Evolutionary conservation across 2,113 vertebrate species (phyloP).

Genomic region (Alexandromys fortis): DNA sequence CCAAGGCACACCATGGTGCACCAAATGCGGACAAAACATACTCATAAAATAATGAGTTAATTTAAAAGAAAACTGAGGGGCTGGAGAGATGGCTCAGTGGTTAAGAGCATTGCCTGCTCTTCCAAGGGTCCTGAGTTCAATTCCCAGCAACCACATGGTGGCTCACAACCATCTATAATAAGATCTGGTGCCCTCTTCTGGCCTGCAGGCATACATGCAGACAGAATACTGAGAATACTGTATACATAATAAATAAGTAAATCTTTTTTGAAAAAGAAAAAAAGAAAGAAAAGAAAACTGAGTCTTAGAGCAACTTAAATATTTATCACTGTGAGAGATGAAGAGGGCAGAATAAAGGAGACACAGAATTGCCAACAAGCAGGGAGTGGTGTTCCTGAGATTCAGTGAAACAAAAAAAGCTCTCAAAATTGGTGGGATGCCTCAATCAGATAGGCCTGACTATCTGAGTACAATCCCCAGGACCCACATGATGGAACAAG

Average conservation of each 20-base stretch:
- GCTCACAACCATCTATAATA: too few relatives aligned
- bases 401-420: not conserved
- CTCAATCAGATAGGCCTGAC: too few relatives aligned
- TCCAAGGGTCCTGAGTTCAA: too few relatives aligned
- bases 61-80: not conserved
- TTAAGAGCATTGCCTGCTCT: too few relatives aligned
- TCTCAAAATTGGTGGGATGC: not conserved
- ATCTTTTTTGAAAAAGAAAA: too few relatives aligned
- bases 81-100: too few relatives aligned
- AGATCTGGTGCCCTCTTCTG: too few relatives aligned
- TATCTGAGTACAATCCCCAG: not conserved
- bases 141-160: too few relatives aligned
- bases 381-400: not conserved
- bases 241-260: too few relatives aligned
- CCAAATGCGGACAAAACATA: not conserved
- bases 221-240: too few relatives aligned
- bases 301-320: not conserved
- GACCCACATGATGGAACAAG: not conserved
- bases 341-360: slow-evolving; percentile 22
- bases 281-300: not conserved
- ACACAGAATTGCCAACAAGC: not conserved
- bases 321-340: not conserved
- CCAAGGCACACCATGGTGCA: not conserved
- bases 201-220: too few relatives aligned
- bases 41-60: not conserved